Conservation (phyloP, 2,888 invertebrate genomes). For the Callinectes sapidus region DNA sequence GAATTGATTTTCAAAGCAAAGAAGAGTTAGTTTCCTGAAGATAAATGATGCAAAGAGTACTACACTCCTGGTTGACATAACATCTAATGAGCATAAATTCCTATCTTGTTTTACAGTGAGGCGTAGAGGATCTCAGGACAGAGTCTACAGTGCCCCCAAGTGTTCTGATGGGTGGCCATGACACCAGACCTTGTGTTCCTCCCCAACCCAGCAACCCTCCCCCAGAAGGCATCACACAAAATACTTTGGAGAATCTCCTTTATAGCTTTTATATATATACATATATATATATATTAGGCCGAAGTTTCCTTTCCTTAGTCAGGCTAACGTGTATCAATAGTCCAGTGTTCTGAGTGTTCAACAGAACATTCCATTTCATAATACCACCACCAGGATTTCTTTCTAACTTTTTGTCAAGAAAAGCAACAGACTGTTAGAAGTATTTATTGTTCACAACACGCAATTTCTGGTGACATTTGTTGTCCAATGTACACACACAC, state of each 20-base stretch:
- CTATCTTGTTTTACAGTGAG: conserved; percentile 62
- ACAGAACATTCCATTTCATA: conserved; percentile 53
- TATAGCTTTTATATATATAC: conserved; percentile 30
- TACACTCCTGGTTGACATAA: background rate
- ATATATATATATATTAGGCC: conserved; percentile 33
- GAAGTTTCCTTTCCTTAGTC: conserved; percentile 14
- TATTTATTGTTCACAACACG: conserved; percentile 50
- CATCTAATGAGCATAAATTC: conserved; percentile 30
- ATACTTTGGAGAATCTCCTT: conserved; percentile 40
- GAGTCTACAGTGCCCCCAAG: conserved; percentile 18
- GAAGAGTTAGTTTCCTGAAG: background rate
- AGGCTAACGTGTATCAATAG: conserved; percentile 25
- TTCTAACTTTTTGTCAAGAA: conserved; percentile 15
- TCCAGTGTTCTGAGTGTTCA: conserved; percentile 38
- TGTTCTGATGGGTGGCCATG: conserved; percentile 45
- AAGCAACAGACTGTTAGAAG: conserved; percentile 1
- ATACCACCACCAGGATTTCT: conserved; percentile 32
- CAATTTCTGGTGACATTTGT: conserved; percentile 55
- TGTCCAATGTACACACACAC: conserved; percentile 48
- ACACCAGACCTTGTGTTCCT: conserved; percentile 41
- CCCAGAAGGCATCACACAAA: conserved; percentile 36
- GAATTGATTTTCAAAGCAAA: background rate
- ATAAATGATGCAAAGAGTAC: background rate
- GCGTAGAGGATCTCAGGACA: conserved; percentile 57
- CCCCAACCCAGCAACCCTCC: conserved; percentile 30